Percentiles rank a stretch among this genome's conserved stretches.
Conservation (phyloP, 2,113 vertebrate species). For the Nibea albiflora region DNA sequence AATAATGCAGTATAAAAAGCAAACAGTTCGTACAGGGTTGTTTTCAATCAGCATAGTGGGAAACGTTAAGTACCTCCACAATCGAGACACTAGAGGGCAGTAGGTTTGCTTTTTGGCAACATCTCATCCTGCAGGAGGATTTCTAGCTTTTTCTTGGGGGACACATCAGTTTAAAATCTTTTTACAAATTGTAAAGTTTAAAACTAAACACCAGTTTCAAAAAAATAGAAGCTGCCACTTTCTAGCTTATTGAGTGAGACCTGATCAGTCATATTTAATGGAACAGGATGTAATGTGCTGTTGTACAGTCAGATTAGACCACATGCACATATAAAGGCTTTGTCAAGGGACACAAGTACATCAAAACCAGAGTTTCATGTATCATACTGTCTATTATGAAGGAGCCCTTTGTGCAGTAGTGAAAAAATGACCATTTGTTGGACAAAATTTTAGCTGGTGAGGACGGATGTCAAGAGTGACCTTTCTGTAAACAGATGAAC, state of each 20-base stretch:
- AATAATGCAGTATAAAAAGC: conserved; percentile 78
- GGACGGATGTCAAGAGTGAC: conserved; percentile 1
- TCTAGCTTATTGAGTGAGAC: conserved; percentile 72
- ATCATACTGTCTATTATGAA: conserved; percentile 15
- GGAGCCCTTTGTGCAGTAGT: conserved; percentile 16
- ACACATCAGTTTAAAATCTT: conserved; percentile 43
- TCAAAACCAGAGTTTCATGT: conserved; percentile 32
- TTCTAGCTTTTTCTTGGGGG: conserved; percentile 45
- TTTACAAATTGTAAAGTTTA: conserved; percentile 48
- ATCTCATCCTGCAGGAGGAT: conserved; percentile 54
- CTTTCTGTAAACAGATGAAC: neutral
- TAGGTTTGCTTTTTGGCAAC: conserved; percentile 80
- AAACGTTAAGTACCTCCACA: conserved; percentile 55
- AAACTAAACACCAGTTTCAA: conserved; percentile 43
- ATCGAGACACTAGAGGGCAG: conserved; percentile 77
- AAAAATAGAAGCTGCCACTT: conserved; percentile 70
- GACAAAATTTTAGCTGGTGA: conserved; percentile 1
- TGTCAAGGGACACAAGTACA: conserved; percentile 34
- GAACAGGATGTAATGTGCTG: conserved; percentile 32
- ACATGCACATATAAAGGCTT: neutral
- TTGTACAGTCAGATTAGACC: conserved; percentile 28
- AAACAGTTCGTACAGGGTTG: conserved; percentile 55
- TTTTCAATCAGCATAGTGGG: conserved; percentile 52
- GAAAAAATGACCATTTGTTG: neutral
- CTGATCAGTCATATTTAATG: conserved; percentile 27